phyloP scores from a whole-genome alignment of 2,113 vertebrate genomes.

The Mus pahari region DNA sequence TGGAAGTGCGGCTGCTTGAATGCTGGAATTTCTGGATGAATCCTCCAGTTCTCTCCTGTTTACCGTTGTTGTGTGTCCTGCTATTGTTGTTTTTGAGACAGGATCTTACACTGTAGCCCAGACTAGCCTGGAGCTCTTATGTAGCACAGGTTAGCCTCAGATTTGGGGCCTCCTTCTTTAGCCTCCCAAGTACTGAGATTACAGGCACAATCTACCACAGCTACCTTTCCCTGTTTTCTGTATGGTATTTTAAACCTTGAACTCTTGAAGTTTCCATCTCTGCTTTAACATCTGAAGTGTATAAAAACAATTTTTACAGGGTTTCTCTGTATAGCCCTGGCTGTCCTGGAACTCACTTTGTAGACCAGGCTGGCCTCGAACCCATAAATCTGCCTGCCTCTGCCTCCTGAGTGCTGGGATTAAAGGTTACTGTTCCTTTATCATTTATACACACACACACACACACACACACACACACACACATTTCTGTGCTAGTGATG shows the following conservation, averaged over 20 bases:
- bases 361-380: too few relatives aligned
- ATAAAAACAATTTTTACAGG: neutral
- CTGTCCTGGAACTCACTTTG: too few relatives aligned
- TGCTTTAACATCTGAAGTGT: neutral
- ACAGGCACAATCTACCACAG: neutral
- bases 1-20: neutral
- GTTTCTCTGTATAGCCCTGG: too few relatives aligned
- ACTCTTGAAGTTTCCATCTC: slow-evolving; percentile 4
- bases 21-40: neutral
- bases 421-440: too few relatives aligned
- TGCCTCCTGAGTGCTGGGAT: too few relatives aligned
- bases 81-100: neutral
- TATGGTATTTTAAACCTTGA: neutral
- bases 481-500: neutral
- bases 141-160: too few relatives aligned
- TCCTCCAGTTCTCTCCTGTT: slow-evolving; percentile 3
- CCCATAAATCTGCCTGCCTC: too few relatives aligned
- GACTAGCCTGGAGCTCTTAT: neutral
- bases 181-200: too few relatives aligned
- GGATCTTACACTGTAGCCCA: neutral
- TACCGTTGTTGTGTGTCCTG: neutral
- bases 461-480: too few relatives aligned
- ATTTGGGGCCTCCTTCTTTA: neutral
- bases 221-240: neutral
- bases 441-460: too few relatives aligned